These are phyloP conservation scores for Scrobipalpa costella DNA, from an alignment of 2,888 invertebrate species.

Conservation along the genomic window DNA sequence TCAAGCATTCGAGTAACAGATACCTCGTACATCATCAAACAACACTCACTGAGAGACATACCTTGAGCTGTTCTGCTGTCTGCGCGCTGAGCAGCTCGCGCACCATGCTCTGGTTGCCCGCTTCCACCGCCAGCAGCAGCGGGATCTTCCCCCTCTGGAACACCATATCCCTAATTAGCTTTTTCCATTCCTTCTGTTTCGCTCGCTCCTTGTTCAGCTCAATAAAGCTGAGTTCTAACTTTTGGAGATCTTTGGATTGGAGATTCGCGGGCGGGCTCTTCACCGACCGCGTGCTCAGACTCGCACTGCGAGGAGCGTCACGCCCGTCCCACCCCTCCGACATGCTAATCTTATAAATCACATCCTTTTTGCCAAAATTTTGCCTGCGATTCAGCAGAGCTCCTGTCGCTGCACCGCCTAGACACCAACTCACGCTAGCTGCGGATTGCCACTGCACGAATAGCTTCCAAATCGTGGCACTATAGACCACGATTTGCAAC, in stretches of 20 bases:
- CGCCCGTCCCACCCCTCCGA: conserved; percentile 49
- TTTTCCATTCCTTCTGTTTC: conserved; percentile 78
- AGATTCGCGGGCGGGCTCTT: conserved; percentile 62
- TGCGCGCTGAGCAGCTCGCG: conserved; percentile 94
- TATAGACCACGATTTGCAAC: conserved; percentile 64
- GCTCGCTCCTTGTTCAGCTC: conserved; percentile 79
- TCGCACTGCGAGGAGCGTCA: conserved; percentile 60
- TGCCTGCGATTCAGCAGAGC: conserved; percentile 45
- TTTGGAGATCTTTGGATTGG: conserved; percentile 67
- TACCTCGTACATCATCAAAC: background rate
- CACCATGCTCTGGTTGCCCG: conserved; percentile 97
- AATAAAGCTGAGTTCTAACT: conserved; percentile 74
- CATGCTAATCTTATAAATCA: conserved; percentile 10
- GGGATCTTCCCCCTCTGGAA: conserved; percentile 96
- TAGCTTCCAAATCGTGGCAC: conserved; percentile 64
- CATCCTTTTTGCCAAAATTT: conserved; percentile 47
- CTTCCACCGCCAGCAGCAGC: conserved; percentile 95
- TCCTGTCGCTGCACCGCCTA: conserved; percentile 54
- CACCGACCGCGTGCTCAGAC: conserved; percentile 46
- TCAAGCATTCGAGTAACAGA: background rate
- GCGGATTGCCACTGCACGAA: conserved; percentile 67
- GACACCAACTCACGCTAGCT: conserved; percentile 60
- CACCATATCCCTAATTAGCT: conserved; percentile 80
- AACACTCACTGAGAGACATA: conserved; percentile 41
- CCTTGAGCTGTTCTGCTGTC: conserved; percentile 93